Base-by-base conservation (phyloP, 2,113 vertebrate genomes). In the Tragelaphus buxtoni region DNA sequence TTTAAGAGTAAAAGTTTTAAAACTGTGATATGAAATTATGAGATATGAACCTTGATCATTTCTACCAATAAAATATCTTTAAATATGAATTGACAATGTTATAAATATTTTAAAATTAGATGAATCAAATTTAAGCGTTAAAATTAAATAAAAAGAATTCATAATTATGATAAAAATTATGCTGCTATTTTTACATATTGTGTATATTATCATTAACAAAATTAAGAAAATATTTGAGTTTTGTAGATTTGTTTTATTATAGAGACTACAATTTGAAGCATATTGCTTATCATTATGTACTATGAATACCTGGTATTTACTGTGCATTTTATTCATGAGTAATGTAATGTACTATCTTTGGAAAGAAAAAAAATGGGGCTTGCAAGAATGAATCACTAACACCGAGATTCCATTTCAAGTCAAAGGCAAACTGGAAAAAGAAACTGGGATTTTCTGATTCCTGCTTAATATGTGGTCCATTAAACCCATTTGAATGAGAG, bases 381-480 rank as follows among this genome's bases (percentile, higher is more conserved):
- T 91, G 6, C 0, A 60, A 55, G 65, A 91, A 84, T 79, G 55
- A 92, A 79, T 94, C 77, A 69, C 28, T 65, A 53, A 72, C 26
- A 79, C 26, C 63, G 88, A 89, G 18, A 47, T 95, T 16, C 53
- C 94, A 28, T 97, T 96, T 96, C 39, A 86, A 77, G 63, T 82
- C 58, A 94, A 49, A 82, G 65, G 61, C 65, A 92, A 93, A 79
- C 10, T 95, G 55, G 86, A 91, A 95, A 95, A 93, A 95, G 49
- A 96, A 93, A 65, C 49, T 72, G 14, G 53, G 24, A 42, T 96
- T 96, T 95, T 95, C 49, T 82, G 61, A 97, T 6, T 88, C 13
- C 1, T 58, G 30, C n/a, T 92, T 87, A 93, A 60, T 63, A 47
- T 32, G 24, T 69, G 35, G 20, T 91, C 13, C 32, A 89, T 26